Evolutionary conservation across 92 coral and sea anemone species (phyloP), one percentile per base, ranked within the genome.

Genomic region (Palythoa grandiflora): DNA sequence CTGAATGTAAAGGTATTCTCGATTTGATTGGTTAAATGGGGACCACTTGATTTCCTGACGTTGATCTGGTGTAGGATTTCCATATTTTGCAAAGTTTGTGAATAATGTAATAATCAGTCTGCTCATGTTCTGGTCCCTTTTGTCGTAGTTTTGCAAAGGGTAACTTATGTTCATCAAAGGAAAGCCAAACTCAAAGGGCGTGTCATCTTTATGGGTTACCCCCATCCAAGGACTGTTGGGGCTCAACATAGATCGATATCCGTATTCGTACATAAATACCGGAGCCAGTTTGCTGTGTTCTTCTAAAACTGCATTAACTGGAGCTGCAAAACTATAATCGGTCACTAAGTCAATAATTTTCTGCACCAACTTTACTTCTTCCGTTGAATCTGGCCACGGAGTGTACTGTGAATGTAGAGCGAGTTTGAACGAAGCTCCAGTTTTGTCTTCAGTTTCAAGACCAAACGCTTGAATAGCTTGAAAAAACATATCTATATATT

Each of bases 111-210:
- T 93, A 65, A 95, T 79, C 80, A 66, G 40, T 50, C 79, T 87
- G 84, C 98, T 95, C 70, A 95, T 87, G 78, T 93, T 95, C 60
- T 88, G 79, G 79, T 95, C 98, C 53, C 77, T 86, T 40, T 89
- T 89, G 75, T 89, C 90, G 87, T 89, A 95, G 4, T 85, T 76
- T 83, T 95, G 98, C 3, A 86, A 73, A 8, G 88, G 81, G 28
- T 28, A 28, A 4, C 85, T 89, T 65, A 93, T 88, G 75, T 91
- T 84, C 92, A 95, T 83, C 37, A 95, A 77, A 5, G 98, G 98
- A 59, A 95, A 95, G 10, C 96, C 98, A 47, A 95, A 95, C 86
- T 93, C 92, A 73, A 93, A 95, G 7, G 96, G 94, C 0, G 98
- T 95, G 73, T 95, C 98, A 15, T 91, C 98, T 71, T 95, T 95